These are phyloP conservation scores for Elmis aenea DNA, from an alignment of 2,888 invertebrate species.

Conservation along the genomic window DNA sequence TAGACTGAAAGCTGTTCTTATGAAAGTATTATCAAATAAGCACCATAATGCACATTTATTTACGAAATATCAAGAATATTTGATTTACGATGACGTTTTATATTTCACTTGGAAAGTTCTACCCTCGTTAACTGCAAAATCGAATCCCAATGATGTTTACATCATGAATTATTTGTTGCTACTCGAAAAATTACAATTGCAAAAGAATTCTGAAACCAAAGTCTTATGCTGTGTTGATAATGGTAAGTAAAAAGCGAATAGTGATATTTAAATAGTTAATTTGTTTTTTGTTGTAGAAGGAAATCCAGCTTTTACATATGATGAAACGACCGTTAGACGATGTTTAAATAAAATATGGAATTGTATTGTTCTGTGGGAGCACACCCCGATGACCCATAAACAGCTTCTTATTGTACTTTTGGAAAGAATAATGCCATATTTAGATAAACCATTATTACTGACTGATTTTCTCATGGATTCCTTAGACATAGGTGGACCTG, in stretches of 20 bases:
- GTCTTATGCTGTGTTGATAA: slow-evolving; percentile 31
- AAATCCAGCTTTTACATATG: slow-evolving; percentile 53
- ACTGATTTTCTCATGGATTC: slow-evolving; percentile 92
- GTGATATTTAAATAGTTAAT: slow-evolving; percentile 4
- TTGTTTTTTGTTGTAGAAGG: slow-evolving; percentile 14
- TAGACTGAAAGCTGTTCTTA: slow-evolving; percentile 63
- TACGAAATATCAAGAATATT: slow-evolving; percentile 68
- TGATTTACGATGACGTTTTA: slow-evolving; percentile 69
- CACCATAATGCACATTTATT: slow-evolving; percentile 58
- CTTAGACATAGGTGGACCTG: slow-evolving; percentile 79
- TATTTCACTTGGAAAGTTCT: slow-evolving; percentile 65
- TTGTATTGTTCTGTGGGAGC: slow-evolving; percentile 68
- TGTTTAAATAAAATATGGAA: slow-evolving; percentile 72
- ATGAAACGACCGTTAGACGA: slow-evolving; percentile 51
- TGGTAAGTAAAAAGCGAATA: slow-evolving; percentile 16
- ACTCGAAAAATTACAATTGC: slow-evolving; percentile 40
- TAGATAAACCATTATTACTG: slow-evolving; percentile 75
- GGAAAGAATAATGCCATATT: slow-evolving; percentile 74
- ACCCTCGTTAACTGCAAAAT: slow-evolving; percentile 54
- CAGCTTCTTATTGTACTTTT: slow-evolving; percentile 75
- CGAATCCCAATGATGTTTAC: slow-evolving; percentile 46
- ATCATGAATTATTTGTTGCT: slow-evolving; percentile 41
- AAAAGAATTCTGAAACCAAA: slow-evolving; percentile 32
- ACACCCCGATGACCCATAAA: slow-evolving; percentile 65
- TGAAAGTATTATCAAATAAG: slow-evolving; percentile 59